Evolutionary conservation across 2,113 vertebrate species (phyloP), one percentile per base, ranked within the genome.

Genomic region (Prinia subflava): DNA sequence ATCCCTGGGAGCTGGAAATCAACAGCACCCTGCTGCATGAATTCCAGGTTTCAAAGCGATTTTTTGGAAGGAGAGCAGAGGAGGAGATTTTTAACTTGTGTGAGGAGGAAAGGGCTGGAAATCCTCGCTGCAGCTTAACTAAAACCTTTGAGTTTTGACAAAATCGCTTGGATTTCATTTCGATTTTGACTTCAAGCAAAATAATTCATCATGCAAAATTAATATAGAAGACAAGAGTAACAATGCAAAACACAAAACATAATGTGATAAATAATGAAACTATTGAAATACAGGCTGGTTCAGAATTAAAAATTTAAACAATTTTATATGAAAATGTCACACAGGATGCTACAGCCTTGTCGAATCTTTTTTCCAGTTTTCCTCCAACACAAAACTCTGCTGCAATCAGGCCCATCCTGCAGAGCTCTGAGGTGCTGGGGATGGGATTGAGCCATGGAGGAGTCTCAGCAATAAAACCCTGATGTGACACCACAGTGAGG

Each of bases 191-290:
- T 94, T 89, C 64, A 71, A 96, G 91, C 71, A 79, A 94, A 92
- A 81, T 49, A 77, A 95, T 92, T 89, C 74, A 77, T 93, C 92
- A 89, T 95, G 92, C 65, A 97, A 95, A 96, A 92, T 94, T 95
- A 93, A 96, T 93, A 64, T 0, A 28, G 80, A 60, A 95, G 73
- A 90, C 83, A 93, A 81, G 59, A 87, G 83, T 78, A 92, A 94
- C 62, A 75, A 82, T 33, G 69, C 87, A 84, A 89, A 95, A 92
- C 67, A 93, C 68, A 89, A 87, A 96, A 87, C 7, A 19, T 55
- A 70, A 93, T 37, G 78, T 41, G 80, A 96, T 97, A 94, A 96
- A 97, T 96, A 93, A 97, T 94, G 83, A 74, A 96, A 79, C 68
- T 78, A 56, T 60, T 92, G 94, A 81, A 96, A 89, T 63, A 87